A percentile compares a stretch with the other conserved stretches of the same genome.
These are phyloP conservation scores for Capitella teleta DNA, from an alignment of 1,140 invertebrate species.

Conservation along the genomic window DNA sequence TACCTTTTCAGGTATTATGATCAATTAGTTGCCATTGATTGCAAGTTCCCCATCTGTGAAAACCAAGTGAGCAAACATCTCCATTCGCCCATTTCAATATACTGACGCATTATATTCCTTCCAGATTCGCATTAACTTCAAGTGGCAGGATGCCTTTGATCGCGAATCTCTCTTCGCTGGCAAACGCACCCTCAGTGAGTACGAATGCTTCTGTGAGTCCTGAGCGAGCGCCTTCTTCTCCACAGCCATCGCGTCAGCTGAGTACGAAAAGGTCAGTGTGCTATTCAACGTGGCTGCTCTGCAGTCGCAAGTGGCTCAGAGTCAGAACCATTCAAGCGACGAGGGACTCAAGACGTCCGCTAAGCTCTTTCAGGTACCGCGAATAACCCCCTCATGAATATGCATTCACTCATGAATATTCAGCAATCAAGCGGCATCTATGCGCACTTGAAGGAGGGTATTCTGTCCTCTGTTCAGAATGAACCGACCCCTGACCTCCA, in stretches of 20 bases:
- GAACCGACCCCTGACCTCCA: slow-evolving; percentile 91
- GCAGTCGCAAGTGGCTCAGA: slow-evolving; percentile 76
- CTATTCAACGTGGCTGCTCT: slow-evolving; percentile 94
- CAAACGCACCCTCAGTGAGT: slow-evolving; percentile 81
- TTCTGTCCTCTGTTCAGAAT: slow-evolving; percentile 75
- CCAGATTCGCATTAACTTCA: slow-evolving; percentile 59
- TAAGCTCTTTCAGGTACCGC: slow-evolving; percentile 73
- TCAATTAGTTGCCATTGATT: slow-evolving; percentile 80
- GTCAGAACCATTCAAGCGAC: slow-evolving; percentile 76
- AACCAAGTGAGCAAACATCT: slow-evolving; percentile 35
- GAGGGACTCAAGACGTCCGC: slow-evolving; percentile 86
- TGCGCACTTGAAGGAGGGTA: slow-evolving; percentile 70
- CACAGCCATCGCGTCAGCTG: slow-evolving; percentile 53
- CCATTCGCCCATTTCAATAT: background rate
- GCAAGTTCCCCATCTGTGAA: slow-evolving; percentile 80
- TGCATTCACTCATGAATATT: background rate
- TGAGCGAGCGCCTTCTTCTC: background rate
- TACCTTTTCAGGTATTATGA: slow-evolving; percentile 72
- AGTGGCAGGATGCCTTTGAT: slow-evolving; percentile 99
- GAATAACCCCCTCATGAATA: background rate
- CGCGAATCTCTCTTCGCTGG: slow-evolving; percentile 87
- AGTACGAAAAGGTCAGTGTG: slow-evolving; percentile 88
- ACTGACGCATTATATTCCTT: slow-evolving; percentile 9
- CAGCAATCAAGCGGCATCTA: slow-evolving; percentile 79
- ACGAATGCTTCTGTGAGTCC: background rate